phyloP scores from a whole-genome alignment of 2,797 vertebrate species.

The Malacoraja senta region DNA sequence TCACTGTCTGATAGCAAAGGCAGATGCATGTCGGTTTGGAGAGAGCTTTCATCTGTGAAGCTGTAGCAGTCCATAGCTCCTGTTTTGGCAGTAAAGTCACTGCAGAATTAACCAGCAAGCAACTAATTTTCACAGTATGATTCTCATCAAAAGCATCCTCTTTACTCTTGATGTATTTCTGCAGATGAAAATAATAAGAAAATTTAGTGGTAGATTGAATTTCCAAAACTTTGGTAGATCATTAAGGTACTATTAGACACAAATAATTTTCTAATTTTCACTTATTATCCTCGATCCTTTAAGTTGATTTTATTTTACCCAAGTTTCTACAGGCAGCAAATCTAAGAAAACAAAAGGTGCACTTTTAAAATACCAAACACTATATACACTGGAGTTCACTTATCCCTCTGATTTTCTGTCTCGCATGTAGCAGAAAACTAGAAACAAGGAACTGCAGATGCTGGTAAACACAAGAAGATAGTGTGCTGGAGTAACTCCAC shows the following conservation, averaged over 20 bases:
- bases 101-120: slow-evolving; percentile 7
- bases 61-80: slow-evolving; percentile 50
- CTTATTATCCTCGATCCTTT: not conserved
- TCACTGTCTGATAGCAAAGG: slow-evolving; percentile 46
- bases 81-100: not conserved
- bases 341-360: not conserved
- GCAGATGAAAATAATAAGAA: slow-evolving; percentile 7
- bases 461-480: no score
- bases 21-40: slow-evolving; percentile 47
- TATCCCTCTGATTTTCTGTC: not conserved
- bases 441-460: no score
- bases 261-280: not conserved
- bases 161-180: not conserved
- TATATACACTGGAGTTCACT: not conserved
- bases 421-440: not conserved
- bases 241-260: not conserved
- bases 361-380: not conserved
- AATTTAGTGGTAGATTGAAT: not conserved
- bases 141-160: not conserved
- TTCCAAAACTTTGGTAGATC: not conserved
- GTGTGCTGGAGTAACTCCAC: no score
- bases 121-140: slow-evolving; percentile 34
- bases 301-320: not conserved
- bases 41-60: slow-evolving; percentile 44
- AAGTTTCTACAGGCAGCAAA: not conserved